Evolutionary conservation across 2,888 invertebrate species (phyloP), one percentile per base, ranked within the genome.

Genomic region (Coecobrya sp.): DNA sequence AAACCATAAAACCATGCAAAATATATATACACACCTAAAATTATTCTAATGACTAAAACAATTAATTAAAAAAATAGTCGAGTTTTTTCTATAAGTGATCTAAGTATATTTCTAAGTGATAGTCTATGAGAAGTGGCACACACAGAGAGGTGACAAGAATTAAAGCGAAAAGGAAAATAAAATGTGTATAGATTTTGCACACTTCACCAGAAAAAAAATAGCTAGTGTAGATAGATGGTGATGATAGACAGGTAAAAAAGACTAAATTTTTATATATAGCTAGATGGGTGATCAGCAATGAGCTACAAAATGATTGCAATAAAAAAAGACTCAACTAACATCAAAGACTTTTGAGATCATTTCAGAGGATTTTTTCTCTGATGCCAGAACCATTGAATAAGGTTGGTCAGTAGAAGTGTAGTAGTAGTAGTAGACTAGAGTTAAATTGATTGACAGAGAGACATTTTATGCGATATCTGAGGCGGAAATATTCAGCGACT

Each of bases 401-500:
- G 22, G 82, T 82, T 82, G 82, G 82, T 82, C 82, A 82, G 82
- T 81, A 49, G 59, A 55, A 25, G 68, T 16, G 73, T 8, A n/a
- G 59, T 30, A 59, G 81, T 10, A 55, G 76, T 22, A 76, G 59
- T 55, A 59, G 70, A 82, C 82, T 82, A 82, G 79, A 79, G 22
- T 42, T 59, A 82, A 19, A 59, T 62, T 36, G 62, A 36, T 19
- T 82, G 81, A 19, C 52, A 19, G 42, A 8, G 49, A 25, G 16
- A 42, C n/a, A 19, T 81, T 84, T 89, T 89, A 92, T 89, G 82
- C 45, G 27, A 92, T 85, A 36, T 92, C 92, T 79, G 92, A 86
- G 52, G 88, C 88, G 65, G 88, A 85, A 68, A 92, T 68, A 89
- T 89, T 89, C 89, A 89, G 89, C 81, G 92, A 86, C 86, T 92